Percentiles rank a stretch among this genome's conserved stretches.
These are phyloP conservation scores for Blera fallax DNA, from an alignment of 2,888 invertebrate species.

Conservation along the genomic window DNA sequence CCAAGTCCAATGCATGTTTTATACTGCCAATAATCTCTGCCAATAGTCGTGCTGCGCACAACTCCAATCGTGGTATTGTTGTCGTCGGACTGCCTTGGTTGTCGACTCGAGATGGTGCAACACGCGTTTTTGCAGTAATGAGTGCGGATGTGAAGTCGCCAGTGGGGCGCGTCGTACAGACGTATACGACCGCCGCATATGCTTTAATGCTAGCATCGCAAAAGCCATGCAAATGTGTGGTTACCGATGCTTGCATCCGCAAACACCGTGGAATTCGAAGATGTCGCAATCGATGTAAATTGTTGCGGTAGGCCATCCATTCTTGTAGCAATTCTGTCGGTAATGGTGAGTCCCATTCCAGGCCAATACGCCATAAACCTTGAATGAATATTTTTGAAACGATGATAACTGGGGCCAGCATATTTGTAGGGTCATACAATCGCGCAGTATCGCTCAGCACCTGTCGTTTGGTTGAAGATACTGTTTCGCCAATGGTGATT, in stretches of 20 bases:
- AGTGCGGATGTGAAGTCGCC: conserved; percentile 22
- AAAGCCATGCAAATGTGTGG: conserved; percentile 29
- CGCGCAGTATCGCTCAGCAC: conserved; percentile 9
- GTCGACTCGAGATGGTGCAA: not conserved
- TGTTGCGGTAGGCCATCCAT: conserved; percentile 4
- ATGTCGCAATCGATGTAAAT: not conserved
- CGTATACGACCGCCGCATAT: conserved; percentile 22
- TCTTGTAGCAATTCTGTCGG: not conserved
- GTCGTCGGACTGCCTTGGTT: not conserved
- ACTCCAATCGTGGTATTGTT: conserved; percentile 16
- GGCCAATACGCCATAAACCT: conserved; percentile 17
- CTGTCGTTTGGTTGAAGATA: conserved; percentile 14
- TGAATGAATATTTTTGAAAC: conserved; percentile 28
- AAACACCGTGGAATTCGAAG: conserved; percentile 21
- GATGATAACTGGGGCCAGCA: conserved; percentile 23
- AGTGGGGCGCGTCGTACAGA: conserved; percentile 10
- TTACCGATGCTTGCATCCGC: conserved; percentile 15
- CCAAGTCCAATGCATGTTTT: conserved; percentile 6
- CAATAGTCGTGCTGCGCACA: conserved; percentile 25
- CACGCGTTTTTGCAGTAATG: conserved; percentile 9
- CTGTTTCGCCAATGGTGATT: conserved; percentile 3
- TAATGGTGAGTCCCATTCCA: conserved; percentile 12
- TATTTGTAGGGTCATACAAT: conserved; percentile 26
- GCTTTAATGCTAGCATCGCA: conserved; percentile 28
- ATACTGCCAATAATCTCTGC: conserved; percentile 1